Percentiles rank a stretch among this genome's conserved stretches.
These are phyloP conservation scores for Esox masquinongy DNA, from an alignment of 2,797 vertebrate species.

Conservation along the genomic window DNA sequence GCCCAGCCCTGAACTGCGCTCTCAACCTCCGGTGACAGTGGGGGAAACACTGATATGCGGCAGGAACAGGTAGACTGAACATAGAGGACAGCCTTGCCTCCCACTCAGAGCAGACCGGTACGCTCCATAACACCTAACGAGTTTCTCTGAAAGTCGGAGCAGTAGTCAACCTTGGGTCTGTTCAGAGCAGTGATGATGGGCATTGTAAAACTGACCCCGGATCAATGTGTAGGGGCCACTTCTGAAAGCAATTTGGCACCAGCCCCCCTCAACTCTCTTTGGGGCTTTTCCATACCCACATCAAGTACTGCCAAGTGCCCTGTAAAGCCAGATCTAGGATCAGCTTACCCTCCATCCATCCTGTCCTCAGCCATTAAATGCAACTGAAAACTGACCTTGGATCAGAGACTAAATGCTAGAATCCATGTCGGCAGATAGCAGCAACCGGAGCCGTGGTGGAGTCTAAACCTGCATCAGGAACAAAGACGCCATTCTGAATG, in stretches of 20 bases:
- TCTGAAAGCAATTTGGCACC: neutral
- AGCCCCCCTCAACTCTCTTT: conserved; percentile 1
- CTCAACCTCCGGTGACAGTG: conserved; percentile 2
- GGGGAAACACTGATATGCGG: conserved; percentile 34
- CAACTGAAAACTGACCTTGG: neutral
- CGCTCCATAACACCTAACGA: conserved; percentile 14
- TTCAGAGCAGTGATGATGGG: neutral
- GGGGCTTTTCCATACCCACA: conserved; percentile 18
- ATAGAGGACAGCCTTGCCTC: neutral
- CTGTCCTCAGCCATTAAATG: neutral
- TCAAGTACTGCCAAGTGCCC: neutral
- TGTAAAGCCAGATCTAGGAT: neutral
- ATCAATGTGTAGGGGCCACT: too few species aligned
- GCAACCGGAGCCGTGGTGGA: conserved; percentile 54
- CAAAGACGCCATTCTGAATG: conserved; percentile 62
- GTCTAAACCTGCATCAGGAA: conserved; percentile 48
- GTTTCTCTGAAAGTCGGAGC: neutral
- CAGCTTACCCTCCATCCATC: neutral
- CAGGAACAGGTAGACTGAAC: conserved; percentile 8
- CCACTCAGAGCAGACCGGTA: conserved; percentile 28
- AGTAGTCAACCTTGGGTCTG: neutral
- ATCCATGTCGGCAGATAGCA: conserved; percentile 16
- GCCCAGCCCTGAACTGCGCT: neutral
- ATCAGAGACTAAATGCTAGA: neutral
- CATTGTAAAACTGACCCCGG: too few species aligned